These are phyloP conservation scores for Acronicta leporina DNA, from an alignment of 2,888 invertebrate genomes.

Conservation along the genomic window DNA sequence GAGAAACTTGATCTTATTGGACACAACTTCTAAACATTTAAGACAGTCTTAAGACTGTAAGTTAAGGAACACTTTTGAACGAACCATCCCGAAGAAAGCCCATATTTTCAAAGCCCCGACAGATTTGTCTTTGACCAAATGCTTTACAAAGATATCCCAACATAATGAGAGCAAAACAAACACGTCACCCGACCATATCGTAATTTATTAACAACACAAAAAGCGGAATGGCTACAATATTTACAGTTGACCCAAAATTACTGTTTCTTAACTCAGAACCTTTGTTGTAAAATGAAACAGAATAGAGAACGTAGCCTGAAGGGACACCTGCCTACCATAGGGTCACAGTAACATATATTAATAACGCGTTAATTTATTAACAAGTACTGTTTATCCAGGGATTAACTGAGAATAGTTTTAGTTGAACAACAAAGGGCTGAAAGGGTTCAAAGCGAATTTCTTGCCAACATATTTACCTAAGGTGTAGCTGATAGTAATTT, in stretches of 20 bases:
- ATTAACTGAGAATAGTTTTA: constrained; percentile 89
- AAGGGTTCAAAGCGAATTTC: constrained; percentile 89
- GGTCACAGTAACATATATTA: constrained; percentile 88
- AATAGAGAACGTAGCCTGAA: constrained; percentile 73
- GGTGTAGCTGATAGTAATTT: constrained; percentile 88
- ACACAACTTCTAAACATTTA: constrained; percentile 1
- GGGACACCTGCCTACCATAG: constrained; percentile 85
- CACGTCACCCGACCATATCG: constrained; percentile 71
- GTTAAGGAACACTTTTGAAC: constrained; percentile 19
- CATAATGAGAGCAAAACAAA: constrained; percentile 73
- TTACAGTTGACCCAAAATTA: constrained; percentile 82
- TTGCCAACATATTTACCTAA: constrained; percentile 89
- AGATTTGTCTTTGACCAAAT: constrained; percentile 59
- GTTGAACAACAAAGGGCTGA: constrained; percentile 88
- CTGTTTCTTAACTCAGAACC: constrained; percentile 80
- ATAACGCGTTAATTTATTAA: constrained; percentile 89
- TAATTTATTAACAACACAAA: constrained; percentile 83
- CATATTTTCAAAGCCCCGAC: constrained; percentile 58
- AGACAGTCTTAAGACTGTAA: not conserved
- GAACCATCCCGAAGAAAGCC: constrained; percentile 32
- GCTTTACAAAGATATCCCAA: constrained; percentile 63
- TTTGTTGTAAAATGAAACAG: constrained; percentile 81
- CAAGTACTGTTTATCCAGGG: constrained; percentile 88
- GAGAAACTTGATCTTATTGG: not conserved
- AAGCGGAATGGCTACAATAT: constrained; percentile 82